Conservation (phyloP, 2,888 invertebrate species). For the Panopea generosa region DNA sequence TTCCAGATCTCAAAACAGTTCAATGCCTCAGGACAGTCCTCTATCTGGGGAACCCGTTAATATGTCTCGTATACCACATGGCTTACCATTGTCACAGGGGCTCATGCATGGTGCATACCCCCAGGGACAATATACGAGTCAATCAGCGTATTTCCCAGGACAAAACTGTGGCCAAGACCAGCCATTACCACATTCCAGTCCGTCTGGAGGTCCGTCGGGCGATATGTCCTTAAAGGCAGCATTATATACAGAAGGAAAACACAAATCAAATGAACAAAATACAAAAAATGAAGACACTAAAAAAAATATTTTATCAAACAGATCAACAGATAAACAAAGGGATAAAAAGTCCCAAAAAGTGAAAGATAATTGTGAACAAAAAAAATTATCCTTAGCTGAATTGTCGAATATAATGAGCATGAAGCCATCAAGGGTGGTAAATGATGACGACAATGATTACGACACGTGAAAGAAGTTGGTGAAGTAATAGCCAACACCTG, state of each 20-base stretch:
- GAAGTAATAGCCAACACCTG: no score
- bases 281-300: slow-evolving; percentile 8
- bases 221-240: slow-evolving; percentile 8
- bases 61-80: no score
- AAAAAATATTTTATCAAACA: background rate
- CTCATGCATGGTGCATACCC: background rate
- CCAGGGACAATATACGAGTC: background rate
- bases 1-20: slow-evolving; percentile 11
- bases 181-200: slow-evolving; percentile 23
- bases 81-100: no score
- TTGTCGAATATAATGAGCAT: slow-evolving; percentile 48
- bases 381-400: slow-evolving; percentile 24
- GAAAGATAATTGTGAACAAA: slow-evolving; percentile 20
- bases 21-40: background rate
- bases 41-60: no score
- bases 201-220: slow-evolving; percentile 9
- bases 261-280: slow-evolving; percentile 19
- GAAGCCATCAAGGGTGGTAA: slow-evolving; percentile 22
- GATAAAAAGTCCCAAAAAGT: background rate
- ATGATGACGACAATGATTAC: slow-evolving; percentile 26
- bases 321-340: background rate
- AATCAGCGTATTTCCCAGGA: background rate
- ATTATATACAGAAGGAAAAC: slow-evolving; percentile 18
- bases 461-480: no score
- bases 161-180: slow-evolving; percentile 4